Evolutionary conservation across 2,113 vertebrate species (phyloP).

Genomic region (Rhineura floridana): DNA sequence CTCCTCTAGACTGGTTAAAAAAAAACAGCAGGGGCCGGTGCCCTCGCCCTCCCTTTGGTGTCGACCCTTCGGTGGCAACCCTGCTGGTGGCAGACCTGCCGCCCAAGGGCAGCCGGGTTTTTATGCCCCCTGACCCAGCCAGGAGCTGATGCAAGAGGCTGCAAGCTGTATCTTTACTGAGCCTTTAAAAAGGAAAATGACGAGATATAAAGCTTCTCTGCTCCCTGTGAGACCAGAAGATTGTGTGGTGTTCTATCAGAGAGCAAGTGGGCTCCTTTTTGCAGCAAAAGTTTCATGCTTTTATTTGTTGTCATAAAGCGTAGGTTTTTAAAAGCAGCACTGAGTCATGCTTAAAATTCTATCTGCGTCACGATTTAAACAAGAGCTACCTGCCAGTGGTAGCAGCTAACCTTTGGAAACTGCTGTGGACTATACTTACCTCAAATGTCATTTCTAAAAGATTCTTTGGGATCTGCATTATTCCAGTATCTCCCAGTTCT

Average conservation of each 20-base stretch:
- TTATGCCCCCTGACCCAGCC: too few species aligned
- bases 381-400: background rate
- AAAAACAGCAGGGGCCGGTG: too few species aligned
- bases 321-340: background rate
- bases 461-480: constrained; percentile 94
- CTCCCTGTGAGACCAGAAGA: background rate
- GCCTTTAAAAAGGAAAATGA: background rate
- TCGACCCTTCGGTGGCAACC: too few species aligned
- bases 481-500: constrained; percentile 92
- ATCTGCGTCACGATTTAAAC: background rate
- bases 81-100: too few species aligned
- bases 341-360: background rate
- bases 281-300: background rate
- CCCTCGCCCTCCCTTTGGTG: too few species aligned
- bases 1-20: too few species aligned
- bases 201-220: background rate
- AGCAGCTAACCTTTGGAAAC: background rate
- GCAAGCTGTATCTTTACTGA: background rate
- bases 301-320: background rate
- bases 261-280: background rate
- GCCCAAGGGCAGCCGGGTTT: too few species aligned
- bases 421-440: constrained; percentile 70
- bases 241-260: background rate
- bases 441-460: constrained; percentile 96
- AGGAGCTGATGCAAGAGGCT: too few species aligned